These are phyloP conservation scores for Montipora cactus DNA, from an alignment of 64 coral and sea anemone genomes.

Conservation along the genomic window DNA sequence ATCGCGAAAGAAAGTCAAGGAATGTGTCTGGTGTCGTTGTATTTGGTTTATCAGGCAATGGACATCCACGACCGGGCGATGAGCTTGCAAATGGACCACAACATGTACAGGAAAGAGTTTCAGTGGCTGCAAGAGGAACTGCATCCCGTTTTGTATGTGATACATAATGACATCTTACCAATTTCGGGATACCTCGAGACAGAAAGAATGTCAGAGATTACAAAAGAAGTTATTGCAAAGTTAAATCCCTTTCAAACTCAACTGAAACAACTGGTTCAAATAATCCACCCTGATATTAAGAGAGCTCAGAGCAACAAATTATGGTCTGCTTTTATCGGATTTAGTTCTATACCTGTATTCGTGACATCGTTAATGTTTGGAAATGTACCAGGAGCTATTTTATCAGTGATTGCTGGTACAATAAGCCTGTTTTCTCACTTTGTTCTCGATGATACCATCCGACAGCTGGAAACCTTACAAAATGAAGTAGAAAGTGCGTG, in stretches of 20 bases:
- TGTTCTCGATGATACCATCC: neutral
- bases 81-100: neutral
- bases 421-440: neutral
- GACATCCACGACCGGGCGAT: neutral
- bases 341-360: neutral
- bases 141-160: neutral
- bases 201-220: neutral
- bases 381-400: neutral
- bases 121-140: neutral
- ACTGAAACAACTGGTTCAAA: neutral
- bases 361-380: neutral
- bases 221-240: neutral
- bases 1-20: neutral
- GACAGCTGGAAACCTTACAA: neutral
- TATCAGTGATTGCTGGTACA: neutral
- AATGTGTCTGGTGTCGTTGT: neutral
- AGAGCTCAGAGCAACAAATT: neutral
- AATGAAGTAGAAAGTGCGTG: neutral
- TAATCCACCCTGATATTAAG: neutral
- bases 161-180: slow-evolving; percentile 6
- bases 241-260: neutral
- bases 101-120: slow-evolving; percentile 7
- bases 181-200: neutral
- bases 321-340: neutral
- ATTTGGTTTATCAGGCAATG: neutral